Conservation (phyloP, 2,888 invertebrate species). For the Oscheius onirici region DNA sequence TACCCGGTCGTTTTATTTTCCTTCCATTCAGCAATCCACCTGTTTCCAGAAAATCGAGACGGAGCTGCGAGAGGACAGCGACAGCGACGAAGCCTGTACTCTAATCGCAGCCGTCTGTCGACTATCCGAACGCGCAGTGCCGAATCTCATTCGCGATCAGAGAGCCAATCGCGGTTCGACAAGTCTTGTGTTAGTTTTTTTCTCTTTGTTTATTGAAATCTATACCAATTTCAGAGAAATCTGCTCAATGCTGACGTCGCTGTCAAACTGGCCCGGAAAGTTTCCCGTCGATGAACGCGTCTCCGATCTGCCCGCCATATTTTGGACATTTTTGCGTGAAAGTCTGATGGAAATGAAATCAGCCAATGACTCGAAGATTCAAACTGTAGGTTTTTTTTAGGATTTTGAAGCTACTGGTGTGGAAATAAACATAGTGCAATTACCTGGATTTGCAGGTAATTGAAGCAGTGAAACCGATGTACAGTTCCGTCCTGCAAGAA, state of each 20-base stretch:
- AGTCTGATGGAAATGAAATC: slow-evolving; percentile 34
- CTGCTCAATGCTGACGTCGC: slow-evolving; percentile 6
- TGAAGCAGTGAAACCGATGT: slow-evolving; percentile 29
- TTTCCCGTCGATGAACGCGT: slow-evolving; percentile 49
- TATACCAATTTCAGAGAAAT: slow-evolving; percentile 23
- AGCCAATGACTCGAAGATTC: not conserved
- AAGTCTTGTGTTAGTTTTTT: slow-evolving; percentile 1
- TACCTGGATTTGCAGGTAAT: slow-evolving; percentile 28
- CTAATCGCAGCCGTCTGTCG: slow-evolving; percentile 48
- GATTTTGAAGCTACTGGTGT: not conserved
- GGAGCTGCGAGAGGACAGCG: slow-evolving; percentile 40
- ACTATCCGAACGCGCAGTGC: slow-evolving; percentile 42
- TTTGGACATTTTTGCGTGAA: slow-evolving; percentile 53
- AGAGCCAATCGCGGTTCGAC: not conserved
- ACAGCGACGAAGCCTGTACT: slow-evolving; percentile 43
- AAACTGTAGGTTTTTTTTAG: not conserved
- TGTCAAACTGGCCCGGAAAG: slow-evolving; percentile 40
- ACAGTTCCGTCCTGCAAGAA: slow-evolving; percentile 35
- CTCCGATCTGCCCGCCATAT: slow-evolving; percentile 57
- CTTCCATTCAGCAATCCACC: not conserved
- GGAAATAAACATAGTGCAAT: not conserved
- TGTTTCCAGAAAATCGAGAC: slow-evolving; percentile 37
- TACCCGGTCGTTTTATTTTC: not conserved
- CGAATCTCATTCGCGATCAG: slow-evolving; percentile 41
- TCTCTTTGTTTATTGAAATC: not conserved